Base-by-base conservation (phyloP, 2,888 invertebrate genomes). In the Pseudanteris insignis region DNA sequence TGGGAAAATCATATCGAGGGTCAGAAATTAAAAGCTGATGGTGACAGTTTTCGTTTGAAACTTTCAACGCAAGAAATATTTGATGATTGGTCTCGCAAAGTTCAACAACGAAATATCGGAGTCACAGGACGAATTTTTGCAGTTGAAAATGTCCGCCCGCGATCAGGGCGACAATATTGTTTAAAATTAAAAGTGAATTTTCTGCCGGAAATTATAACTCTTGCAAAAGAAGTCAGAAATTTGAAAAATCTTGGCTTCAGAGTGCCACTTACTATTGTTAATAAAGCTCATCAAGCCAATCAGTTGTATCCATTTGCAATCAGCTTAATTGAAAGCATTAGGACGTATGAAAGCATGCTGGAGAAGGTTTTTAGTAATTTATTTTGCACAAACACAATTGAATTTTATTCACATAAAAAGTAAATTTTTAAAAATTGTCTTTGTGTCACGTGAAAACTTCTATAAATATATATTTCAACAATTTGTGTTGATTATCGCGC, bases 1-100 rank as follows among this genome's bases (percentile, higher is more conserved):
- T 99, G 99, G 99, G 98, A 98, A 80, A 95, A 94, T 70, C 98
- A 99, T 78, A 94, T 98, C 37, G 99, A 99, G 81, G 99, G 99
- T 7, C 96, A 97, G 78, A 95, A 96, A 76, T 83, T 96, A 47
- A 99, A 99, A 81, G 94, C 92, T 2, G 97, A 98, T 75, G 97
- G 98, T 2, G 98, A 99, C 77, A 97, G 96, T 81, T 99, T 99
- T 82, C 89, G 96, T 9, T 84, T 92, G 53, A 98, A 99, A 80
- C 84, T 99, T 26, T 96, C 96, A 76, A 98, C 97, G 0, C 92
- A 94, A 74, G 95, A 96, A 78, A 93, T 99, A 36, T 99, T 99
- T 78, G 96, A 99, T 74, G 97, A 98, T 73, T 99, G 99, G 99
- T 91, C 95, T 26, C 86, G 92, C 26, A 94, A 91, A 82, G 89